These are phyloP conservation scores for Carapus acus DNA, from an alignment of 2,797 vertebrate genomes.

Conservation along the genomic window DNA sequence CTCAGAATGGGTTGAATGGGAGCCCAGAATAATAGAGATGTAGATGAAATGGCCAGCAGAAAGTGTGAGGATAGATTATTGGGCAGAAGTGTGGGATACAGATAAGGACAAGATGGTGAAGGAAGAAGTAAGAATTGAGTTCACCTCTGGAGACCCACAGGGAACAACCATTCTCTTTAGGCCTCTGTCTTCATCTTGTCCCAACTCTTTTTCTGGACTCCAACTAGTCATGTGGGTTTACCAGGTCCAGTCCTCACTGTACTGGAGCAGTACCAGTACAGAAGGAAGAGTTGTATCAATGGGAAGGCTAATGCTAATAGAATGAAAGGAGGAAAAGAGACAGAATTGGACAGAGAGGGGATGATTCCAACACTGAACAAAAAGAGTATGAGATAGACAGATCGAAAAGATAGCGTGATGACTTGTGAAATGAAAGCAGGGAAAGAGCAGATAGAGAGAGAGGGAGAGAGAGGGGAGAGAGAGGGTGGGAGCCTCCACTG, in stretches of 20 bases:
- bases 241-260: too few species aligned
- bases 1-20: not conserved
- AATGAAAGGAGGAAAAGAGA: too few species aligned
- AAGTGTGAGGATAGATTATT: too few species aligned
- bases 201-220: too few species aligned
- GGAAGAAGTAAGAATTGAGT: constrained; percentile 9
- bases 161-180: too few species aligned
- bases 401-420: constrained; percentile 15
- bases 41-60: constrained; percentile 9
- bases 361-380: constrained; percentile 41
- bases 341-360: constrained; percentile 2
- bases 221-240: too few species aligned
- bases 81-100: too few species aligned
- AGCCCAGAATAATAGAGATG: not conserved
- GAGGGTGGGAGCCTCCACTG: constrained; percentile 38
- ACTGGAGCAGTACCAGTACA: too few species aligned
- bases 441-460: constrained; percentile 29
- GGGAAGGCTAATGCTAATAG: not conserved
- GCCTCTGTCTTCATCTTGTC: too few species aligned
- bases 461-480: constrained; percentile 22
- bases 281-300: too few species aligned
- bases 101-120: constrained; percentile 9
- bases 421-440: constrained; percentile 22
- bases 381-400: constrained; percentile 15
- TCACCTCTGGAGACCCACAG: constrained; percentile 4